Percentiles rank a stretch among this genome's conserved stretches.
Evolutionary conservation across 1,140 invertebrate species (phyloP).

Genomic region (Reticulitermes speratus): DNA sequence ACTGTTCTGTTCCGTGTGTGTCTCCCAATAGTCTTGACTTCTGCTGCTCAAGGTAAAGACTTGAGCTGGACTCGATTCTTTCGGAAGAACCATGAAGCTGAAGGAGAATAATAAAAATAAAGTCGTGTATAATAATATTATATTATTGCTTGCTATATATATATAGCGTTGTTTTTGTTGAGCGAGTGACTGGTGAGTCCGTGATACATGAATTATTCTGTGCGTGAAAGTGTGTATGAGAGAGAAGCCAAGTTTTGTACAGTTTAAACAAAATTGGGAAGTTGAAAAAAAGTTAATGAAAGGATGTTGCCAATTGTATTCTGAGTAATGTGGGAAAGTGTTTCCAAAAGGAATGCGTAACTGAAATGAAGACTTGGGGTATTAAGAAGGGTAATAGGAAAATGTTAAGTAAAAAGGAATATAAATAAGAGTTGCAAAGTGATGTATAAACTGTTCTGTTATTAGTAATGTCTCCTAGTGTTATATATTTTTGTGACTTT

Average conservation of each 20-base stretch:
- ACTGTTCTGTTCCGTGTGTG: not conserved
- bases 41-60: not conserved
- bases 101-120: slow-evolving; percentile 5
- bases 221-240: not conserved
- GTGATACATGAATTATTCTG: not conserved
- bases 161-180: slow-evolving; percentile 17
- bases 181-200: slow-evolving; percentile 1
- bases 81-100: not conserved
- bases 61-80: slow-evolving; percentile 16
- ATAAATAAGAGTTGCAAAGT: slow-evolving; percentile 25
- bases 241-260: not conserved
- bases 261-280: not conserved
- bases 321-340: not conserved
- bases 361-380: not conserved
- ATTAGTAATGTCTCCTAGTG: slow-evolving; percentile 18
- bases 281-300: not conserved
- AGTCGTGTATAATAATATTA: slow-evolving; percentile 28
- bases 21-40: not conserved
- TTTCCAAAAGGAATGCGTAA: not conserved
- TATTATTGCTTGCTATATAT: slow-evolving; percentile 23
- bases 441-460: slow-evolving; percentile 29
- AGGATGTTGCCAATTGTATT: not conserved
- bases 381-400: not conserved
- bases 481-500: not conserved
- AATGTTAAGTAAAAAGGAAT: slow-evolving; percentile 6